Evolutionary conservation across 1,140 invertebrate genomes (phyloP), one percentile per base, ranked within the genome.

Genomic region (Microvelia longipes): DNA sequence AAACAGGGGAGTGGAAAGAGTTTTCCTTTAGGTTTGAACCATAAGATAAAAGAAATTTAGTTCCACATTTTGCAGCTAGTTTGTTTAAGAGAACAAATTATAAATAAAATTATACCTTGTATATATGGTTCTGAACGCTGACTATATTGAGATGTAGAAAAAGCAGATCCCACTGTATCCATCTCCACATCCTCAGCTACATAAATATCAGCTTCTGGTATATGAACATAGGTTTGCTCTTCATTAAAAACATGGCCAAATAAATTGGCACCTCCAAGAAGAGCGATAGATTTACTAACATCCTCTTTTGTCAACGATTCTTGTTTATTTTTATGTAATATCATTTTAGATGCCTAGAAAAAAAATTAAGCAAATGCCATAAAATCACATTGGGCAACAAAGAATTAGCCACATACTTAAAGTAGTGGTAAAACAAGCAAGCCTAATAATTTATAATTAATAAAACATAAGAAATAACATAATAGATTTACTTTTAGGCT

Each of bases 91-190:
- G n/a, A n/a, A n/a, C n/a, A n/a, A n/a, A n/a, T n/a, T n/a, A n/a
- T n/a, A n/a, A n/a, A n/a, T n/a, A n/a, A n/a, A n/a, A n/a, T 64
- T 25, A 30, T 70, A 74, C 73, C 73, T 68, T 69, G 69, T 24
- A 74, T 69, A 70, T 72, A 72, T 28, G 71, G 71, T 15, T 71
- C 71, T 5, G 67, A 61, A 1, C 29, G 50, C 26, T 71, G 69
- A 2, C 50, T 67, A 66, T 63, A 74, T 27, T 29, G 26, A 64
- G 62, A 65, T 25, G 69, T 65, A 14, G 68, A 28, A 27, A 63
- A 27, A 0, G 71, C 64, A 65, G 68, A 19, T n/a, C 67, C 50
- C 28, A 70, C 64, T 26, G 71, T 69, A 24, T 72, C 71, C 19
- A 74, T 65, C 68, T 72, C 71, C 19, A 35, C 13, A 61, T 74